Evolutionary conservation across 2,888 invertebrate species (phyloP), one percentile per base, ranked within the genome.

Genomic region (Ophion costatus): DNA sequence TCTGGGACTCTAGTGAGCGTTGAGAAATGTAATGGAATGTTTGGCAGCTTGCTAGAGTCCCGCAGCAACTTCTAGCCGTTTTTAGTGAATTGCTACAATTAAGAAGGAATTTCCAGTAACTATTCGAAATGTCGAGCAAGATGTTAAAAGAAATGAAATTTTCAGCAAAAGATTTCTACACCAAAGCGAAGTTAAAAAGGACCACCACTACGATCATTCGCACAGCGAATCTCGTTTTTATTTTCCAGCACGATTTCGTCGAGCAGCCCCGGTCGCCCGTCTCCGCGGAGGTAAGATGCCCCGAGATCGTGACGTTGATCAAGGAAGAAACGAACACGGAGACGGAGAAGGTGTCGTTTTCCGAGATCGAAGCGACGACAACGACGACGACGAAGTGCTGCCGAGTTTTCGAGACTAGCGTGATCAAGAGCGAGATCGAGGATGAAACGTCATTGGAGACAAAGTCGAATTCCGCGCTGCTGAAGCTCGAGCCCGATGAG

Each of bases 171-270:
- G 59, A 38, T 33, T 22, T 6, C 22, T 57, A 5, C 9, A 22
- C 24, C 29, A 11, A 38, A 38, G 38, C 38, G n/a, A 17, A n/a
- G 20, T 9, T 14, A 22, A 61, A 22, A 10, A 74, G 24, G 22
- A 22, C 14, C 22, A 61, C 38, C 20, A 0, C 38, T 38, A 38
- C 51, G 51, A 51, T 51, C 51, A 51, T 51, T 51, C 5, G 17
- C 51, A 14, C 51, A 14, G 51, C 14, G 45, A 57, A 11, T 57
- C 33, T 6, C 2, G 6, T 29, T 73, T 80, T 78, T 82, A 61
- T 64, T 29, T 88, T 89, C 6, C 86, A 92, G 92, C 91, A 92
- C 42, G 92, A 92, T 63, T 92, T 90, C 80, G 79, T 87, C 66
- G 92, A 92, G 61, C 90, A 90, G 14, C 86, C 89, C 9, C 90